Percentiles rank a stretch among this genome's conserved stretches.
These are phyloP conservation scores for Buteo buteo DNA, from an alignment of 2,113 vertebrate species.

Conservation along the genomic window DNA sequence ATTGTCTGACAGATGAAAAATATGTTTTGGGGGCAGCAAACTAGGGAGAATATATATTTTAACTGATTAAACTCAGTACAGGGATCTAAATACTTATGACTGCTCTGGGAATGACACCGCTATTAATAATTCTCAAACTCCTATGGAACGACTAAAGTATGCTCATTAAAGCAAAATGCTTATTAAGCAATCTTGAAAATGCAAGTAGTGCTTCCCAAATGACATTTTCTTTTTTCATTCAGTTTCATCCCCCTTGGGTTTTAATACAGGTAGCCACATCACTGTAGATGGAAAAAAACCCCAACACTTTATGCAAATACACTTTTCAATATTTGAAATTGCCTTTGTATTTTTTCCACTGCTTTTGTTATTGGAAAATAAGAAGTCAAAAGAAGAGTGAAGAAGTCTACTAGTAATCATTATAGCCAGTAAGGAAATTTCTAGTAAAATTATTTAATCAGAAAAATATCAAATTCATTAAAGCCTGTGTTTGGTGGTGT, in stretches of 20 bases:
- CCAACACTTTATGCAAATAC: background rate
- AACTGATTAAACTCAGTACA: background rate
- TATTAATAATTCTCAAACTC: background rate
- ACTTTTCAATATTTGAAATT: background rate
- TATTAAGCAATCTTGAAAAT: conserved; percentile 10
- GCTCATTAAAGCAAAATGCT: conserved; percentile 15
- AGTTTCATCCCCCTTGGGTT: background rate
- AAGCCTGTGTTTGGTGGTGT: background rate
- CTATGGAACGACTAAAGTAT: background rate
- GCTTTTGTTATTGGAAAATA: background rate
- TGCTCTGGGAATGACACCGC: background rate
- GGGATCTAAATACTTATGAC: background rate
- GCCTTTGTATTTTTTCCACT: background rate
- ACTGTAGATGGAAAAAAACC: background rate
- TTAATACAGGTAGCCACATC: background rate
- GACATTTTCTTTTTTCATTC: background rate
- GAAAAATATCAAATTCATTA: background rate
- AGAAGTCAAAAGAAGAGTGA: background rate
- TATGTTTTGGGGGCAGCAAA: background rate
- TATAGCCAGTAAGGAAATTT: background rate
- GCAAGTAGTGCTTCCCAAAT: background rate
- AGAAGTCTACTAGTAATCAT: background rate
- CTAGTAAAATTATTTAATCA: background rate
- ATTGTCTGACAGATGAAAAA: background rate
- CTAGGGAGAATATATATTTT: background rate